Base-by-base conservation (phyloP, 2,888 invertebrate species). In the Quadroppia sp. region DNA sequence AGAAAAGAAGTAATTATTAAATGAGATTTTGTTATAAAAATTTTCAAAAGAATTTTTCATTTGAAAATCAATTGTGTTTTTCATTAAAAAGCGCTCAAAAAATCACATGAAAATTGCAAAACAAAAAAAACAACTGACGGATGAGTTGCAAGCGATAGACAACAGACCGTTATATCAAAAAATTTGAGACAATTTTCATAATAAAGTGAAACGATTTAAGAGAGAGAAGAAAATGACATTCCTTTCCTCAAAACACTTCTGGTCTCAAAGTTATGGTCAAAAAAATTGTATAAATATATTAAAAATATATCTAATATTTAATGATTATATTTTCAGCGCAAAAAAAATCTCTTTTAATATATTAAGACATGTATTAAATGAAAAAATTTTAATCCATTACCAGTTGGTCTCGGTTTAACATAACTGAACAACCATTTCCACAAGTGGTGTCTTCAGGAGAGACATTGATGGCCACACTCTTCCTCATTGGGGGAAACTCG, bases 401-500 rank as follows among this genome's bases (percentile, higher is more conserved):
- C 45, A 17, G 2, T 7, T 36, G 36, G 9, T 36, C 4, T 36
- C n/a, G n/a, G 36, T 36, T 36, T 36, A 45, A 45, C 45, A 45
- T 17, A 15, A 15, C 45, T 45, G 11, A 45, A 15, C 2, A 15
- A 15, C 15, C 15, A 45, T 9, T 13, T 45, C 36, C 36, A 45
- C 45, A 2, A 56, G 15, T 25, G 36, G 9, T 36, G 36, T 36
- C 36, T 36, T 36, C n/a, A n/a, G n/a, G n/a, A n/a, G n/a, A n/a
- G n/a, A 36, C 15, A 45, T 7, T 17, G 45, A 56, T 15, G 28
- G 28, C 56, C 13, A 28, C 13, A 28, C 28, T 56, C 56, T 56
- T 56, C 56, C 56, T 56, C 56, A 56, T 56, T 56, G 56, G 13
- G 11, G 23, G 11, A n/a, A 53, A 23, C 56, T 56, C 28, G 13